These are phyloP conservation scores for Sericinus montela DNA, from an alignment of 2,888 invertebrate species.

Conservation along the genomic window DNA sequence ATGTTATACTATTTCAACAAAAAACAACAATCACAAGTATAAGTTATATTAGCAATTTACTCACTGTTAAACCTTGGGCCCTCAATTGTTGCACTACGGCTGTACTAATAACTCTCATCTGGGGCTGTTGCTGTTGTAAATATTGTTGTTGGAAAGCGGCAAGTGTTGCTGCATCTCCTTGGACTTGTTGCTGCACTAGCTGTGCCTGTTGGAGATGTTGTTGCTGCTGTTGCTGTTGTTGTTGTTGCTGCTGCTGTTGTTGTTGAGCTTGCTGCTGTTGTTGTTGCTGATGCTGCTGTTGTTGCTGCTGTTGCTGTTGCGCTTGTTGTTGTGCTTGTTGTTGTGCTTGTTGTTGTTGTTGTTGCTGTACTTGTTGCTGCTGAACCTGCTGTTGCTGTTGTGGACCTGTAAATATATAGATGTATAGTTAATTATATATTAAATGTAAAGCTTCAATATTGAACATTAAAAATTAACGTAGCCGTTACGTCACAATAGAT, in stretches of 20 bases:
- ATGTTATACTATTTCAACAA: too few species aligned
- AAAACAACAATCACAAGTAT: too few species aligned
- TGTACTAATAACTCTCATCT: conserved; percentile 79
- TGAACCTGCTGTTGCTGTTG: conserved; percentile 38
- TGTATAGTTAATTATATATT: too few species aligned
- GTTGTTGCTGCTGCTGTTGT: conserved; percentile 43
- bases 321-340: conserved; percentile 36
- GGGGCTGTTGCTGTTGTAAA: conserved; percentile 74
- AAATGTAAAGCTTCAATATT: too few species aligned
- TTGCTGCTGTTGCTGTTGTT: conserved; percentile 45
- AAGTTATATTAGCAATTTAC: conserved; percentile 25
- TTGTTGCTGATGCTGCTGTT: conserved; percentile 35
- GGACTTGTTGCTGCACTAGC: conserved; percentile 44
- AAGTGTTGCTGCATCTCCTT: conserved; percentile 67
- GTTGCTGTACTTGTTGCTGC: conserved; percentile 29
- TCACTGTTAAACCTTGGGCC: conserved; percentile 73
- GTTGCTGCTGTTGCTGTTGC: conserved; percentile 38
- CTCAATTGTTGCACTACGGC: conserved; percentile 79
- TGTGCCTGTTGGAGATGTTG: conserved; percentile 60
- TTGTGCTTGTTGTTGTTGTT: conserved; percentile 32
- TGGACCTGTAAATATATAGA: conserved; percentile 29
- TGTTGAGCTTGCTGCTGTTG: conserved; percentile 57
- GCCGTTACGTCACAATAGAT: too few species aligned
- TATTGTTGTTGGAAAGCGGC: conserved; percentile 75
- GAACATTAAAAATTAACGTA: too few species aligned